These are phyloP conservation scores for Amblyopsis rosae DNA, from an alignment of 2,113 vertebrate genomes.

Conservation along the genomic window DNA sequence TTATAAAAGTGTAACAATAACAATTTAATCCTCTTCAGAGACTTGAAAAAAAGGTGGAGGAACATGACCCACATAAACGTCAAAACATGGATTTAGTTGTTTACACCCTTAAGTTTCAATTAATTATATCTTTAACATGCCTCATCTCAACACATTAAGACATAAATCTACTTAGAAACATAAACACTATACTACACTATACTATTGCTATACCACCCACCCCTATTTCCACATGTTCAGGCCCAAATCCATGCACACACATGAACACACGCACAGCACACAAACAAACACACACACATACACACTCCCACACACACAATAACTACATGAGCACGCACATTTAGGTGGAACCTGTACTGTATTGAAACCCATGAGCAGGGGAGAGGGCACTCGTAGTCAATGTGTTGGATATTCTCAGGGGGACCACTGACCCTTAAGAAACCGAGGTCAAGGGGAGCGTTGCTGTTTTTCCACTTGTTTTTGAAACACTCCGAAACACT, in stretches of 20 bases:
- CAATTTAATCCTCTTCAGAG: no score
- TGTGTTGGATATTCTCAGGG: constrained; percentile 45
- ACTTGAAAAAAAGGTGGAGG: no score
- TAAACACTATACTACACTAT: no score
- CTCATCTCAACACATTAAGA: no score
- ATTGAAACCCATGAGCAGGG: constrained; percentile 25
- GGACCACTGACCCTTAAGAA: constrained; percentile 46
- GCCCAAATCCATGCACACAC: not conserved
- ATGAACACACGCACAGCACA: not conserved
- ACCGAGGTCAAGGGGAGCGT: constrained; percentile 19
- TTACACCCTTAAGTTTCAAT: not conserved
- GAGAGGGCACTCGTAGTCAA: constrained; percentile 51
- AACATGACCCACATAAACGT: no score
- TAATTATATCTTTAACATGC: no score
- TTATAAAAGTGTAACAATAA: no score
- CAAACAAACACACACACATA: constrained; percentile 6
- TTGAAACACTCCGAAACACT: not conserved
- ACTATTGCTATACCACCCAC: no score
- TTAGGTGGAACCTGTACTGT: constrained; percentile 10
- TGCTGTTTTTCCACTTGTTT: constrained; percentile 17
- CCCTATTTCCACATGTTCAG: constrained; percentile 36
- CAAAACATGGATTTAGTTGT: not conserved
- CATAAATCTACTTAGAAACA: no score
- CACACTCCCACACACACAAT: constrained; percentile 11
- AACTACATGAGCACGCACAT: not conserved